These are phyloP conservation scores for Leontocebus nigricollis DNA, from an alignment of 2,797 vertebrate species.

Conservation along the genomic window DNA sequence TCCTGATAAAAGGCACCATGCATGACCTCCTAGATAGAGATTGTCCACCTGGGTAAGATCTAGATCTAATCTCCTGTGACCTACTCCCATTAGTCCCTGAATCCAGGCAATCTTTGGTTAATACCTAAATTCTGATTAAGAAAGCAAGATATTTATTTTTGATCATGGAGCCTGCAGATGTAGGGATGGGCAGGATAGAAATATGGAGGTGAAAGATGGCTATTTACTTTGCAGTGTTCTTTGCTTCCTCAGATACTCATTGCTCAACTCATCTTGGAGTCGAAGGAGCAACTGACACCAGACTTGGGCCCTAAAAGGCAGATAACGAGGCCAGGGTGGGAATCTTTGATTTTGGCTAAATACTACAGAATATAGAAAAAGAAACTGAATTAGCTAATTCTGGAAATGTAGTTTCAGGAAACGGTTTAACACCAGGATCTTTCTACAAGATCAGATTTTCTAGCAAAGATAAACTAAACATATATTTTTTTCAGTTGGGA, in stretches of 20 bases:
- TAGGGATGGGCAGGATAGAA: not conserved
- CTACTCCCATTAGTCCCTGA: not conserved
- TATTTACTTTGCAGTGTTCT: not conserved
- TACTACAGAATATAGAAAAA: constrained; percentile 20
- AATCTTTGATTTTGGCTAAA: constrained; percentile 7
- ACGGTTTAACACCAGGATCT: not conserved
- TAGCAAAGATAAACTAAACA: constrained; percentile 26
- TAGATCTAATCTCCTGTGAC: not conserved
- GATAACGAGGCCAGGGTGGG: not conserved
- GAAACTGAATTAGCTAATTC: constrained; percentile 15
- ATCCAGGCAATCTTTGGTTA: not conserved
- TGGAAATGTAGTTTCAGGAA: constrained; percentile 40
- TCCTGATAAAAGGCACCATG: not conserved
- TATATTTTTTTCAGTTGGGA: not conserved
- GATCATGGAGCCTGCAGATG: not conserved
- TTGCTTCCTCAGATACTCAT: not conserved
- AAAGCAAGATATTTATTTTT: not conserved
- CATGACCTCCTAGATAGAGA: not conserved
- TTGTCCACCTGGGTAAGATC: not conserved
- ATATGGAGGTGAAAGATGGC: not conserved
- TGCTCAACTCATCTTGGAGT: not conserved
- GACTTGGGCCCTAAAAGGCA: not conserved
- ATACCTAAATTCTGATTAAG: not conserved
- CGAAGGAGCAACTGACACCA: not conserved
- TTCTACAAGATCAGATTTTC: constrained; percentile 39